Evolutionary conservation across 2,888 invertebrate species (phyloP), one percentile per base, ranked within the genome.

Genomic region (Eilema caniola): DNA sequence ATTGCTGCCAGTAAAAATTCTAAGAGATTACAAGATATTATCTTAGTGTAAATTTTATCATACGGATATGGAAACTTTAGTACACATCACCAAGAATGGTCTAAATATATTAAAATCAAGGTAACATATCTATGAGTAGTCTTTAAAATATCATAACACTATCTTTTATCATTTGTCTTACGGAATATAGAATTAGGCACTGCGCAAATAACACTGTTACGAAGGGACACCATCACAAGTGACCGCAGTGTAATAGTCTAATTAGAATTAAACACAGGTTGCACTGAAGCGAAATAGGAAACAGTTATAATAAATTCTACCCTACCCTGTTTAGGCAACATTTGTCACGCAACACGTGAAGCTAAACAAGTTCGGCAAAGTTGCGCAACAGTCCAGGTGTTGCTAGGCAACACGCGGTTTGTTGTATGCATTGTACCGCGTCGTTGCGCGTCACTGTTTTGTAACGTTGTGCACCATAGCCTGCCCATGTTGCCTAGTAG

Each of bases 1-100:
- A 75, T 77, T 81, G 78, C 77, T 75, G 71, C 84, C 86, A 87
- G 90, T 92, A 92, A 88, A 92, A 92, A 92, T 91, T 87, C 92
- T 91, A 91, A 86, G 83, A 90, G 89, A 89, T 90, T 92, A 91
- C 83, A 87, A 85, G 83, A 83, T 83, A 80, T 31, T 67, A 77
- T 74, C 70, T 79, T 83, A 81, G 71, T 31, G 25, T 82, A 73
- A 74, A 78, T 80, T 47, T 71, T 76, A 74, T 71, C 24, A 71
- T 80, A 78, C 70, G 74, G 81, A 83, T 80, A 78, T 80, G 76
- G 80, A 82, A 84, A 82, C 71, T 75, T 69, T 63, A 72, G 73
- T 61, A 69, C 70, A 74, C 66, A 72, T 72, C 74, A 57, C 67
- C 72, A 31, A 73, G 66, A 10, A 47, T 63, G 66, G 70, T 47